Percentiles rank a stretch among this genome's conserved stretches.
These are phyloP conservation scores for Amphimedon queenslandica DNA, from an alignment of 37 sponge, comb jelly and placozoan genomes.

Conservation along the genomic window DNA sequence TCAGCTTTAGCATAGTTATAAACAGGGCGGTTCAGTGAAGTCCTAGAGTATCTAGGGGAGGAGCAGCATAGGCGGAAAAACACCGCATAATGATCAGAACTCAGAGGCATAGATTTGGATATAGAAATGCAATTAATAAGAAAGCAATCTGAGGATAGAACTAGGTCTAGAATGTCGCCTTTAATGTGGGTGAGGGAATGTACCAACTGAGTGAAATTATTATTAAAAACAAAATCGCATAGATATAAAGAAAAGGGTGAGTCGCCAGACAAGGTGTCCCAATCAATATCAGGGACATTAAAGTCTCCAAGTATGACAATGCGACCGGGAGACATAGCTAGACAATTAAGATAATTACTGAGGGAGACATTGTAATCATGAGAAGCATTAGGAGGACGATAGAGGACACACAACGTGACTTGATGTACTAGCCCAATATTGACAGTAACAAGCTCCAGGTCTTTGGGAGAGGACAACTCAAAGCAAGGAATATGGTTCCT, in stretches of 20 bases:
- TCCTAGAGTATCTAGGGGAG: not conserved
- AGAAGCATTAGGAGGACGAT: no score
- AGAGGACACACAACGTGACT: no score
- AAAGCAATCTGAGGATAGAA: not conserved
- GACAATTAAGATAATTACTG: no score
- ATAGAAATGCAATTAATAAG: not conserved
- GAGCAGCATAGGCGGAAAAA: not conserved
- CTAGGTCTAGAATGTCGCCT: not conserved
- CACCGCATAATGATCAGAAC: not conserved
- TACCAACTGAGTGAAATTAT: not conserved
- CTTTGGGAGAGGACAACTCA: not conserved
- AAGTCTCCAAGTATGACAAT: no score
- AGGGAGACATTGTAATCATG: no score
- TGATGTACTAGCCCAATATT: not conserved
- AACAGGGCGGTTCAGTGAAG: not conserved
- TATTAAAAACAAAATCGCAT: not conserved
- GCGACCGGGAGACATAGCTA: no score
- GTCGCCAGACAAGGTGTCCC: not conserved
- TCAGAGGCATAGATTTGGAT: not conserved
- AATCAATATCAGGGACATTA: not conserved
- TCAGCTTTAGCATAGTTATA: no score
- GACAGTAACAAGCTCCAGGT: constrained; percentile 20
- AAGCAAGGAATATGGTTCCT: not conserved
- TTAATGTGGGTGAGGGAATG: not conserved
- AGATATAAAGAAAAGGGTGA: not conserved